These are phyloP conservation scores for Drosophila nr. perissopoda DNA, from an alignment of 2,888 invertebrate genomes.

Conservation along the genomic window DNA sequence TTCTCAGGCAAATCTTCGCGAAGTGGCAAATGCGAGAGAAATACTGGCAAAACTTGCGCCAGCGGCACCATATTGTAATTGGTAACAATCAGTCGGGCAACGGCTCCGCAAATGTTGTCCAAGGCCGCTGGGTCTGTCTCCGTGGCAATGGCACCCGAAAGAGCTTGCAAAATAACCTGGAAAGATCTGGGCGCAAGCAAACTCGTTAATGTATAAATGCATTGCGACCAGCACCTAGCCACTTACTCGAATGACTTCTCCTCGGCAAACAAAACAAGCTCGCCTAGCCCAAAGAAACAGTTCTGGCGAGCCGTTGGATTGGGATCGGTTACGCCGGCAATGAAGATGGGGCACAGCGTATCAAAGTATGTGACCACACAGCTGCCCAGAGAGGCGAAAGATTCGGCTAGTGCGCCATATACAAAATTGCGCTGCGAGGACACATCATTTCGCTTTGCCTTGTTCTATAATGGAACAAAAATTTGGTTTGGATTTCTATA, in stretches of 20 bases:
- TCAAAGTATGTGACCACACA: conserved; percentile 87
- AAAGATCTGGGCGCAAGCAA: conserved; percentile 86
- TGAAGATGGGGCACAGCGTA: conserved; percentile 88
- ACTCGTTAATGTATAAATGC: neutral
- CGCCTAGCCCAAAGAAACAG: conserved; percentile 91
- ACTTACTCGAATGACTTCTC: conserved; percentile 88
- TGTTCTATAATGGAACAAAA: conserved; percentile 85
- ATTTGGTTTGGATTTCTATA: neutral
- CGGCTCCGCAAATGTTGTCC: conserved; percentile 92
- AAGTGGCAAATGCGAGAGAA: conserved; percentile 89
- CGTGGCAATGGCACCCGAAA: conserved; percentile 88
- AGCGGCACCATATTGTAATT: conserved; percentile 88
- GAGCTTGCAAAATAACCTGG: conserved; percentile 87
- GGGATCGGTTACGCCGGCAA: conserved; percentile 87
- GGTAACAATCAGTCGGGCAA: conserved; percentile 89
- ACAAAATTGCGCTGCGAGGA: conserved; percentile 89
- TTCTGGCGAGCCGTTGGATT: conserved; percentile 91
- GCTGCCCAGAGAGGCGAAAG: conserved; percentile 87
- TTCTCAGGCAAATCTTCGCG: conserved; percentile 91
- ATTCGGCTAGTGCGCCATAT: conserved; percentile 90
- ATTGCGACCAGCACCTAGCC: conserved; percentile 40
- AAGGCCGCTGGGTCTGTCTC: conserved; percentile 89
- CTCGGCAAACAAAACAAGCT: conserved; percentile 89
- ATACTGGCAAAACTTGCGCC: conserved; percentile 90
- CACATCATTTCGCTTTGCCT: conserved; percentile 85